Base-by-base conservation (phyloP, 2,888 invertebrate genomes). In the Scrobipalpa costella region DNA sequence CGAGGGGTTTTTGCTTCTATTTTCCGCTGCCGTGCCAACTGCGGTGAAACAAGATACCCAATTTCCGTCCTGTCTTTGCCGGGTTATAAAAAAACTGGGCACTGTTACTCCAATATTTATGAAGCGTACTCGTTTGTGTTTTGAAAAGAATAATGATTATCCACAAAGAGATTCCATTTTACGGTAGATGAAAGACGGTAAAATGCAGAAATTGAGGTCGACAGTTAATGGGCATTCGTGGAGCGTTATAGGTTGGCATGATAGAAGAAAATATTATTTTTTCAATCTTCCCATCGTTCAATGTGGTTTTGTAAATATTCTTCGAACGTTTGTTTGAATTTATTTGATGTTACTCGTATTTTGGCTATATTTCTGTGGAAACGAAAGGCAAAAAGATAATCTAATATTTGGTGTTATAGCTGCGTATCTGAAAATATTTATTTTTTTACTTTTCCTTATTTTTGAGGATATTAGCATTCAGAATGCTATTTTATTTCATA, bases 151-250 rank as follows among this genome's bases (percentile, higher is more conserved):
- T 69, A 70, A 69, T 70, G 68, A 70, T 69, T 69, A 68, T 68
- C 67, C 69, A 68, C 67, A 69, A 68, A 71, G 67, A 68, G 68
- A 69, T 69, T 65, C 65, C 69, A 70, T 74, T 74, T 72, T 57
- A 57, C 71, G 73, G 67, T 69, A 74, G 73, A 74, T 74, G 71
- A 73, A 74, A 69, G 61, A 62, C 65, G 65, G 70, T 67, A 65
- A 73, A 69, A 67, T 67, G 69, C 67, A 65, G 67, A 72, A 68
- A 72, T 73, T 71, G 66, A 69, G 69, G 71, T 70, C 34, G 38
- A 50, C 61, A 36, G 49, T 61, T 50, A 49, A 27, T 27, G 47
- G 17, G n/a, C 21, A 61, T 44, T 59, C 59, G 44, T 44, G 59
- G 21, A 36, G 19, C 44, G 44, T 27, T 17, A 44, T 40, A 44